Evolutionary conservation across 1,140 invertebrate species (phyloP), one percentile per base, ranked within the genome.

Genomic region (Drosophila insularis): DNA sequence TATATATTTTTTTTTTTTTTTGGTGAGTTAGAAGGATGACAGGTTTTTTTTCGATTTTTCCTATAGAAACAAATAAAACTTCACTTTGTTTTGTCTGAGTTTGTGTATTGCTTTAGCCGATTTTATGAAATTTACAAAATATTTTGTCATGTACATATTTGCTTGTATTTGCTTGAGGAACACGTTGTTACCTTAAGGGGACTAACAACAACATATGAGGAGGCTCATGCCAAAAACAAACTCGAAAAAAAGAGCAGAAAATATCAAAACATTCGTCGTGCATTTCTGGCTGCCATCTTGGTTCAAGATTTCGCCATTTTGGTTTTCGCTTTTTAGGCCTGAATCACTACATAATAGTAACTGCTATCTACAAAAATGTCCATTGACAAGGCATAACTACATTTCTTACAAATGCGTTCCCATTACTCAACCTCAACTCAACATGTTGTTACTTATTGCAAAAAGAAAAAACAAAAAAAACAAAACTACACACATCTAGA

Each of bases 101-200:
- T 2, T 68, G 19, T 39, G 43, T 40, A 50, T 40, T 59, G 32
- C 63, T 46, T n/a, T 43, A 13, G 46, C 40, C 7, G 53, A 56
- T 58, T 43, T 69, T 58, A 32, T 19, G 7, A 50, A 55, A 78
- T 62, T 68, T 63, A 74, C 74, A 80, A 68, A 50, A 39, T 35
- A 81, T 80, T 76, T 72, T 67, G 60, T 66, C 17, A 50, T 50
- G 27, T 68, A 43, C 43, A 50, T 50, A 50, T 50, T 50, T 50
- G 43, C 43, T 50, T 11, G n/a, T 50, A n/a, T 50, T 11, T 55
- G 14, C 61, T 55, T 40, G 31, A 13, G 58, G 23, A 61, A 68
- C 73, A 80, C 50, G 79, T 55, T 67, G 50, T 77, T 84, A 65
- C 73, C 76, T 84, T 84, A 66, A 31, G 80, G 72, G 69, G 61